Base-by-base conservation (phyloP, 2,888 invertebrate genomes). In the Cryptus viduatorius region DNA sequence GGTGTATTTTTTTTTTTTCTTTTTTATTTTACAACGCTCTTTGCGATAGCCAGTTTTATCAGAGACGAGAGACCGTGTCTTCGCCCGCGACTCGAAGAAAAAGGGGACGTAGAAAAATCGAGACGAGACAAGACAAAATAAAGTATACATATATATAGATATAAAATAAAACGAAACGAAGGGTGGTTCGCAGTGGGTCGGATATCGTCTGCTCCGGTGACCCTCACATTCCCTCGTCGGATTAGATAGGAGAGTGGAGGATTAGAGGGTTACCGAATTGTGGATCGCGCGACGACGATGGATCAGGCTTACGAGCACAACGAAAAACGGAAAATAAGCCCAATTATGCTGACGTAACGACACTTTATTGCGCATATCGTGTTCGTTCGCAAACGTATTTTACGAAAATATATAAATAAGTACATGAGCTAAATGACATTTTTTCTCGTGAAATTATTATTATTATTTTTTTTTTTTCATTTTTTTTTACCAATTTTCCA, bases 31-130 rank as follows among this genome's bases (percentile, higher is more conserved):
- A 79, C 44, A 73, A 42, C 50, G 31, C 78, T 84, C 69, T 24
- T n/a, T 29, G 67, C 64, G 81, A 84, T 84, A 84, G 69, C 84
- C 56, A 12, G 29, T 42, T 75, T 56, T 79, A 82, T 81, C 84
- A 48, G 78, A 10, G 68, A 24, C 37, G 29, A 44, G 44, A 44
- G 44, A 14, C 42, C 10, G 31, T 46, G 37, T 44, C 12, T 31
- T 24, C 16, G 61, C 3, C 37, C 14, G 19, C 19, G 50, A 42
- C 42, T 29, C 14, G 14, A 29, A 46, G 53, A 53, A 48, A 59
- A 24, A 69, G 7, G 37, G 37, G 37, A 37, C 37, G 37, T 37
- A 37, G 64, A 53, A 48, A 59, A 24, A 69, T 50, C 16, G 50
- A 65, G 78, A 76, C 19, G n/a, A 78, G 61, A 59, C 37, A 29